Evolutionary conservation across 2,113 vertebrate genomes (phyloP).

Genomic region (Mustela lutreola): DNA sequence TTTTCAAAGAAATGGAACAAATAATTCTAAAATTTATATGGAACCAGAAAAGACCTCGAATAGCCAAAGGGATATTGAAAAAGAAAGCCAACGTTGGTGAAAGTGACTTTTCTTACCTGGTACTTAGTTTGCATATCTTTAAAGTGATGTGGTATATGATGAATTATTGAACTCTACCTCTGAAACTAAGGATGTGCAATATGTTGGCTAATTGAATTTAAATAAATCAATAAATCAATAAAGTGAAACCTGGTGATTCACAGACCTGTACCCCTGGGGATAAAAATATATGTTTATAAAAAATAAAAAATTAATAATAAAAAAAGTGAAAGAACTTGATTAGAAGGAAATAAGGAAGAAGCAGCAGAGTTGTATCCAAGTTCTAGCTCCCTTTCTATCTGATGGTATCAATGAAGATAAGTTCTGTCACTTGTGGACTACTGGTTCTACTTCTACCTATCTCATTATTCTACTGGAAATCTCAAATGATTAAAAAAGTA

Average conservation of each 20-base stretch:
- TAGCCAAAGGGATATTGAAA: too few relatives aligned
- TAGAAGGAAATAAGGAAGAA: background rate
- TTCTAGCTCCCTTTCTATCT: background rate
- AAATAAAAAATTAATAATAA: too few relatives aligned
- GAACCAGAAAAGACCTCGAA: too few relatives aligned
- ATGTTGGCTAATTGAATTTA: too few relatives aligned
- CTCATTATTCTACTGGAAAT: background rate
- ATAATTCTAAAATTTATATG: too few relatives aligned
- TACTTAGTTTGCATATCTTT: conserved; percentile 35
- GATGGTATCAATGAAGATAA: background rate
- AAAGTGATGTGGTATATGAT: background rate
- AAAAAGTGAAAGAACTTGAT: conserved; percentile 32
- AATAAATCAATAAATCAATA: background rate
- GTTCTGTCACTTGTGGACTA: background rate
- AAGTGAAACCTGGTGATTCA: background rate
- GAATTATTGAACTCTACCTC: too few relatives aligned
- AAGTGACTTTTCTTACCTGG: background rate
- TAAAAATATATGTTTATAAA: too few relatives aligned
- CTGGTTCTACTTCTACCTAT: background rate
- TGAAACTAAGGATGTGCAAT: too few relatives aligned
- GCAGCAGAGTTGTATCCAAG: background rate
- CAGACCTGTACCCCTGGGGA: too few relatives aligned
- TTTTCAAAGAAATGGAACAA: too few relatives aligned
- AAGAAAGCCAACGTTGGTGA: too few relatives aligned
- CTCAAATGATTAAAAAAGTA: conserved; percentile 15